Percentiles rank a stretch among this genome's conserved stretches.
phyloP scores from a whole-genome alignment of 2,797 vertebrate genomes.

The Lerista edwardsae region DNA sequence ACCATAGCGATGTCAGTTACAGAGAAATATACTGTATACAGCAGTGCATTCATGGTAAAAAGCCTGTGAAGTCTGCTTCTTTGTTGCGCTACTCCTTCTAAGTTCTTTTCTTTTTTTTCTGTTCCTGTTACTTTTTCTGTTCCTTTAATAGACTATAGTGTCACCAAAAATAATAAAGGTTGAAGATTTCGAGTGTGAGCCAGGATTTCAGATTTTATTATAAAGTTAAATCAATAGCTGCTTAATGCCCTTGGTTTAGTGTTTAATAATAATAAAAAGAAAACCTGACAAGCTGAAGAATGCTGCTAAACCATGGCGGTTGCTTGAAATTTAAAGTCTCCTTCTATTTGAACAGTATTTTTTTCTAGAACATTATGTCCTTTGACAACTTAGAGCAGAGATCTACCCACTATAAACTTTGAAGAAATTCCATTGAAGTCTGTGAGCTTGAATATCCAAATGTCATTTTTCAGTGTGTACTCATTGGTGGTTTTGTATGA shows the following conservation, averaged over 20 bases:
- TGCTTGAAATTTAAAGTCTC: slow-evolving; percentile 53
- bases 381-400: slow-evolving; percentile 23
- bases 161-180: slow-evolving; percentile 59
- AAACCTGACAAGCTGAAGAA: slow-evolving; percentile 46
- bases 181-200: slow-evolving; percentile 63
- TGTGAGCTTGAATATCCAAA: neutral
- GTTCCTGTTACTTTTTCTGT: slow-evolving; percentile 56
- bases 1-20: too few species aligned
- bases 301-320: slow-evolving; percentile 50
- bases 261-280: slow-evolving; percentile 67
- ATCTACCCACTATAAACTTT: slow-evolving; percentile 12
- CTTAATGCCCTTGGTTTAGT: slow-evolving; percentile 72
- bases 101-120: neutral
- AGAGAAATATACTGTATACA: neutral
- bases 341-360: slow-evolving; percentile 50
- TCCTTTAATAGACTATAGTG: slow-evolving; percentile 42
- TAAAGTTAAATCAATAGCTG: slow-evolving; percentile 68
- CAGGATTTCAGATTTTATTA: slow-evolving; percentile 73
- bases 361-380: slow-evolving; percentile 22
- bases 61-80: neutral
- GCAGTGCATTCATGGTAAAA: neutral
- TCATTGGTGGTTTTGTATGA: neutral
- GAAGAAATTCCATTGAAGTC: slow-evolving; percentile 3
- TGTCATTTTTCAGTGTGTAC: neutral
- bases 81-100: neutral